A percentile compares a stretch with the other conserved stretches of the same genome.
These are phyloP conservation scores for Cercopithecus mona DNA, from an alignment of 2,113 vertebrate genomes.

Conservation along the genomic window DNA sequence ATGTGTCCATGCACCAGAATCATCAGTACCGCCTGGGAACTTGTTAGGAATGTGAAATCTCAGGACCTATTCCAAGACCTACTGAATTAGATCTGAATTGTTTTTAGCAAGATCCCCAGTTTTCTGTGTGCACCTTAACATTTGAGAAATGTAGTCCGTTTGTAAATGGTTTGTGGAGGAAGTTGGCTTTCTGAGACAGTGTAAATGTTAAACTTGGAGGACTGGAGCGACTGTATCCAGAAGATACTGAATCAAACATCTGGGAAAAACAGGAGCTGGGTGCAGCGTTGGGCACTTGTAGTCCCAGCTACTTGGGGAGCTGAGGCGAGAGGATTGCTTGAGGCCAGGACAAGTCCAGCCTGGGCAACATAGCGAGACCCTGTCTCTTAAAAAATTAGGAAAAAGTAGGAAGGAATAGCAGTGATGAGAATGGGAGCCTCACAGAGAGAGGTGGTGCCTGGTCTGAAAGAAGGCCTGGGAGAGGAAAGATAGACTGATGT, in stretches of 20 bases:
- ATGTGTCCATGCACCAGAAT: background rate
- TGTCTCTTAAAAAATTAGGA: background rate
- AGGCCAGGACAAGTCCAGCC: background rate
- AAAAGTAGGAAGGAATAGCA: background rate
- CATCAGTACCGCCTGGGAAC: background rate
- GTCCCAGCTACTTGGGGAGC: background rate
- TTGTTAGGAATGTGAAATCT: background rate
- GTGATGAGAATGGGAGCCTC: background rate
- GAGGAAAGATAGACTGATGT: background rate
- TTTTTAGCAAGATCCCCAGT: background rate
- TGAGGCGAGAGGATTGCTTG: background rate
- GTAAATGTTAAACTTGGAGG: background rate
- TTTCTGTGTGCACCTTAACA: background rate
- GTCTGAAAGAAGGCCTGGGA: fast-evolving
- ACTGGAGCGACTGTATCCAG: background rate
- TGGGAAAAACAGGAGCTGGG: background rate
- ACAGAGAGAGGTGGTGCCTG: background rate
- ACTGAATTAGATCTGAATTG: background rate
- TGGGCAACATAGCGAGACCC: background rate
- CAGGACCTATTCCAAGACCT: background rate
- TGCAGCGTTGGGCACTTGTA: too few relatives aligned
- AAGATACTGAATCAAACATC: background rate
- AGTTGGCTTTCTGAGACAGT: background rate
- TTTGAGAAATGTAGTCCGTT: background rate
- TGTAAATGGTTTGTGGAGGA: background rate